Percentiles rank a stretch among this genome's conserved stretches.
Evolutionary conservation across 2,888 invertebrate genomes (phyloP).

Genomic region (Diarsia dahlii): DNA sequence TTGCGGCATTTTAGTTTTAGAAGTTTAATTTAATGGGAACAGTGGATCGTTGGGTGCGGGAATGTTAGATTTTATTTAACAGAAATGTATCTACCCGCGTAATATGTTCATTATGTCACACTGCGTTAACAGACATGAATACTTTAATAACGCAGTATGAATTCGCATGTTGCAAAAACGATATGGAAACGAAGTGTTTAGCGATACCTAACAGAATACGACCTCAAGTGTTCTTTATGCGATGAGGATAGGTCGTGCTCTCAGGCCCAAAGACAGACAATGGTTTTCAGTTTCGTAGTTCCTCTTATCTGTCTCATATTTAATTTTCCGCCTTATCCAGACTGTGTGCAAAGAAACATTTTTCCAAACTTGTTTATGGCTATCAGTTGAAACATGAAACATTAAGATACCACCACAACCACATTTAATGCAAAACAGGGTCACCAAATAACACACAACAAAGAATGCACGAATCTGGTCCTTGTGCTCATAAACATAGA

Average conservation of each 20-base stretch:
- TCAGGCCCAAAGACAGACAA: background rate
- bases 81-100: background rate
- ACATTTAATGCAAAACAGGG: conserved; percentile 18
- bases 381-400: background rate
- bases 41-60: background rate
- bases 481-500: conserved; percentile 33
- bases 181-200: too few relatives aligned
- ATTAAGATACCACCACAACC: background rate
- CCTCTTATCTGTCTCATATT: background rate
- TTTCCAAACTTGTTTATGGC: background rate
- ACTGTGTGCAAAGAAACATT: background rate
- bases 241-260: too few relatives aligned
- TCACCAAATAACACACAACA: conserved; percentile 11
- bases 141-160: too few relatives aligned
- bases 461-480: conserved; percentile 38
- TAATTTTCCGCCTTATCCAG: background rate
- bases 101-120: background rate
- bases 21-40: conserved; percentile 14
- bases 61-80: background rate
- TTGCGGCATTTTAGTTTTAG: conserved; percentile 32
- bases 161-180: too few relatives aligned
- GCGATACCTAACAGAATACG: too few relatives aligned
- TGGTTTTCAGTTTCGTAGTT: background rate
- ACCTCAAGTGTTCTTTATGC: too few relatives aligned
- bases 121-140: too few relatives aligned